Base-by-base conservation (phyloP, 2,888 invertebrate genomes). In the Drosophila meridionalis region DNA sequence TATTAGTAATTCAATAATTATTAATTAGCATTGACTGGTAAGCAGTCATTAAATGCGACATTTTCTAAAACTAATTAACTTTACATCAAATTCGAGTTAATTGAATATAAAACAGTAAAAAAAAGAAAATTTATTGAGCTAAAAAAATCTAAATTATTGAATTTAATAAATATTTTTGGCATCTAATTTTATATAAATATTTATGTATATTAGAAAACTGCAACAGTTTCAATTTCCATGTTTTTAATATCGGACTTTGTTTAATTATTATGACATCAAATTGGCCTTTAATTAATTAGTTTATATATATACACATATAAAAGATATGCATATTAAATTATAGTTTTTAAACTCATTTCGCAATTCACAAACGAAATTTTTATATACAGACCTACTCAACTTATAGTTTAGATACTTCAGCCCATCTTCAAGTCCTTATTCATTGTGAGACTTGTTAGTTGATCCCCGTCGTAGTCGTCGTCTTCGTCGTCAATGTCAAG, bases 401-500 rank as follows among this genome's bases (percentile, higher is more conserved):
- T 2, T 4, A 34, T 30, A 30, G 48, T 56, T 56, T 7, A 4
- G 9, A 3, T 56, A 12, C 6, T 34, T 34, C 26, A 12, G 57
- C 0, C 34, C 50, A 40, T 14, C 32, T 38, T 32, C 9, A 26
- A 36, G 2, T 52, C 3, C 34, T 30, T n/a, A 1, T 30, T 32
- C 38, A 47, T 47, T 52, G 62, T 38, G 57, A 59, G 40, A 42
- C 7, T 45, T 52, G 47, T 36, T 45, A 48, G 53, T 43, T 43
- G 58, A 64, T 67, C 56, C 78, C 63, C 50, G 61, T 11, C 64
- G 56, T 34, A 12, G 34, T 56, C 53, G 60, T 66, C 78, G 57
- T 34, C 28, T 28, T 56, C 53, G 60, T 66, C 81, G 57, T 80
- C 88, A 85, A 80, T 80, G 88, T 82, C 83, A 80, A 55, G 72